phyloP scores from a whole-genome alignment of 2,797 vertebrate species.

The Macrochelys suwanniensis region DNA sequence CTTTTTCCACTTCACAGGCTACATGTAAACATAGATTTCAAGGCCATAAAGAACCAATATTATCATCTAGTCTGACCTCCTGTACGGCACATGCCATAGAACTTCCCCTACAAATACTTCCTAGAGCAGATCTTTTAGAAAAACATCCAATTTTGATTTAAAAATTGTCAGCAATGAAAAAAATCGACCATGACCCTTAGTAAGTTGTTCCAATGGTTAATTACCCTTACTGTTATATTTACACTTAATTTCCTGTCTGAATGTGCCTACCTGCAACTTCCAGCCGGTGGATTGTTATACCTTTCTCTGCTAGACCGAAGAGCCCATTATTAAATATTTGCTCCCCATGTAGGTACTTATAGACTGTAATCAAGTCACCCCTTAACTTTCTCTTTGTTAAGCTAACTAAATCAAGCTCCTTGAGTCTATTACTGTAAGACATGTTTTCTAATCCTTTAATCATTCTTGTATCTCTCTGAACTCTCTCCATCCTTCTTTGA shows the following conservation, averaged over 20 bases:
- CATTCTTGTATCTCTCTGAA: too few species aligned
- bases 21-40: background rate
- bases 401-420: too few species aligned
- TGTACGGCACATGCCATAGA: background rate
- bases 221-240: background rate
- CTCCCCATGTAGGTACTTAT: background rate
- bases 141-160: background rate
- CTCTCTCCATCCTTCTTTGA: too few species aligned
- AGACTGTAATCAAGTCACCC: background rate
- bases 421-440: too few species aligned
- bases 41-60: background rate
- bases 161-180: background rate
- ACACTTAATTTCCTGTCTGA: background rate
- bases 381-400: background rate
- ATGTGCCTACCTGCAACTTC: background rate
- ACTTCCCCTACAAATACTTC: background rate
- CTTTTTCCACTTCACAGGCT: background rate
- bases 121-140: background rate
- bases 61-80: background rate
- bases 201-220: background rate
- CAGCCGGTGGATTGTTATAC: background rate
- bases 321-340: background rate
- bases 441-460: too few species aligned
- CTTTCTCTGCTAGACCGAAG: background rate
- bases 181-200: background rate